Conservation (phyloP, 1,140 invertebrate species). For the Caligus rogercresseyi region DNA sequence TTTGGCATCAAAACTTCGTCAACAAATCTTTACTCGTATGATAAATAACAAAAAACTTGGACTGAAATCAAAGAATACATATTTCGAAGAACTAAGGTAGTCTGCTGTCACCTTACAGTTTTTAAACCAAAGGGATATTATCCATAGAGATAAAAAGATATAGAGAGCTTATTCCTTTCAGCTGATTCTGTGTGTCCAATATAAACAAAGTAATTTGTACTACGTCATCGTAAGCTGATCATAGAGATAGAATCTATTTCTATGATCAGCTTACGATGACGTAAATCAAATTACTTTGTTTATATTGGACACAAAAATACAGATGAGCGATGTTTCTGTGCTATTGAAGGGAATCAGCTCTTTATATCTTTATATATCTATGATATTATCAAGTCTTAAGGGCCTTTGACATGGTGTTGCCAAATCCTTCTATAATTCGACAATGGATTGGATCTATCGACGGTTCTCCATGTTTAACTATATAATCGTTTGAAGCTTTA, state of each 20-base stretch:
- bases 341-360: too few relatives aligned
- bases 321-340: too few relatives aligned
- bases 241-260: too few relatives aligned
- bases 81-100: background rate
- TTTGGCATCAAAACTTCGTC: background rate
- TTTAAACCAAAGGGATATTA: background rate
- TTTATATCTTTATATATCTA: too few relatives aligned
- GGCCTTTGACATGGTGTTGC: background rate
- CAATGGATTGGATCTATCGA: background rate
- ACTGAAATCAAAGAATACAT: background rate
- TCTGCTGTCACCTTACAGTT: background rate
- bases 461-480: background rate
- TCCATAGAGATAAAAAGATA: too few relatives aligned
- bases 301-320: too few relatives aligned
- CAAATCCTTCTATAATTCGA: background rate
- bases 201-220: too few relatives aligned
- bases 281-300: too few relatives aligned
- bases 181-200: too few relatives aligned
- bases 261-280: too few relatives aligned
- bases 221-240: too few relatives aligned
- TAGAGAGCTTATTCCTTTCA: too few relatives aligned
- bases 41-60: background rate
- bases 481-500: background rate
- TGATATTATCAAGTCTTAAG: background rate
- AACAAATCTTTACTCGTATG: background rate